phyloP scores from a whole-genome alignment of 2,113 vertebrate genomes.

The Irena cyanogastra region DNA sequence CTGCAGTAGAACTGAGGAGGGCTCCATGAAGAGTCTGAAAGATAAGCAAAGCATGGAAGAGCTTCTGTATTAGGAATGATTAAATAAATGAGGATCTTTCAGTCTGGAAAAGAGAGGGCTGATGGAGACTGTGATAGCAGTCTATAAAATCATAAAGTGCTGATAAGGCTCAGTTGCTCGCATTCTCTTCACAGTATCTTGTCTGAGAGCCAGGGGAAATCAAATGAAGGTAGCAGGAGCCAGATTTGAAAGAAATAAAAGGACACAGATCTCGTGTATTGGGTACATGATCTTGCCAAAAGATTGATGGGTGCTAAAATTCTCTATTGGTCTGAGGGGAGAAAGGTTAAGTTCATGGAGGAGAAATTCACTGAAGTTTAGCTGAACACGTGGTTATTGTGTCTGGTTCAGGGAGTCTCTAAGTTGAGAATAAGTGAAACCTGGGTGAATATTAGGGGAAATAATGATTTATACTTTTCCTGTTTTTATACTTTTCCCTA shows the following conservation, averaged over 20 bases:
- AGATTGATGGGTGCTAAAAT: neutral
- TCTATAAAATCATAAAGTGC: neutral
- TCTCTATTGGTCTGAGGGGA: neutral
- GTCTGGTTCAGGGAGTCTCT: neutral
- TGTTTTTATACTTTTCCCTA: neutral
- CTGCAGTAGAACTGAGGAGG: neutral
- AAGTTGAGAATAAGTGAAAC: neutral
- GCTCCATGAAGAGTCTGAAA: neutral
- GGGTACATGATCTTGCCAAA: neutral
- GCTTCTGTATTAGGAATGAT: neutral
- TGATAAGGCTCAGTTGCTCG: conserved; percentile 20
- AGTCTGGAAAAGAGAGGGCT: neutral
- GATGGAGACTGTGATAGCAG: neutral
- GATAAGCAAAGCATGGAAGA: neutral
- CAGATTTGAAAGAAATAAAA: conserved; percentile 13
- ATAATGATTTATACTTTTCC: neutral
- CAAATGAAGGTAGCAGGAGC: neutral
- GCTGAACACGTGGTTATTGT: neutral
- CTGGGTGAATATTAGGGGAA: neutral
- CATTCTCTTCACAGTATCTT: neutral
- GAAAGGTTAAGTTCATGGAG: neutral
- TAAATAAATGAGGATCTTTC: neutral
- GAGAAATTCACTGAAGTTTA: neutral
- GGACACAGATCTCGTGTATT: neutral
- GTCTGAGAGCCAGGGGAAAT: conserved; percentile 16